Conservation (phyloP, 2,113 vertebrate species). For the Melanerpes aurifrons region DNA sequence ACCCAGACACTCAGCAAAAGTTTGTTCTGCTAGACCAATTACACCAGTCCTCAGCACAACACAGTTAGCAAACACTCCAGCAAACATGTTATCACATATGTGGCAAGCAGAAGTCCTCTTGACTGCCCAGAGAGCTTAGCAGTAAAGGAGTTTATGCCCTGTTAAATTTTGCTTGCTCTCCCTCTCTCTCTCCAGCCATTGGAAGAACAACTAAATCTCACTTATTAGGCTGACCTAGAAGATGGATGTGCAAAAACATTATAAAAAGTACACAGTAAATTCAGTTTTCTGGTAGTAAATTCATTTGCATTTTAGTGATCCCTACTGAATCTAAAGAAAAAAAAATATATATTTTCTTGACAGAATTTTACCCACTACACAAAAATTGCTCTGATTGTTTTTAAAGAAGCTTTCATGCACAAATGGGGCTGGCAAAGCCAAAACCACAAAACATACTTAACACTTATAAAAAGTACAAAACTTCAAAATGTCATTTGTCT, state of each 20-base stretch:
- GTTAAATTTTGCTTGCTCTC: not conserved
- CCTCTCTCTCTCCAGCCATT: not conserved
- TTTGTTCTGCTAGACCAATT: not conserved
- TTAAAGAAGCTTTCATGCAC: not conserved
- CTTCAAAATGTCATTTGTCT: not conserved
- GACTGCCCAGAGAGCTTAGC: not conserved
- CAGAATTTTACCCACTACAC: not conserved
- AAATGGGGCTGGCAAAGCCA: not conserved
- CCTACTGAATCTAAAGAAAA: not conserved
- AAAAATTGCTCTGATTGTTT: not conserved
- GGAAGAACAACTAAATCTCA: not conserved
- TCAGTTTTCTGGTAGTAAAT: not conserved
- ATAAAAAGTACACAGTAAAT: not conserved
- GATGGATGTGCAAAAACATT: not conserved
- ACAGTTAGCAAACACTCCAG: not conserved
- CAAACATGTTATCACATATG: rapidly evolving
- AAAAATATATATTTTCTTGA: not conserved
- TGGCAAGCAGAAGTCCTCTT: not conserved
- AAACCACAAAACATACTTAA: not conserved
- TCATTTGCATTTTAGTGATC: not conserved
- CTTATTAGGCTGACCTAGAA: not conserved
- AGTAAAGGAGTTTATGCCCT: not conserved
- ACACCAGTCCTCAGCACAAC: not conserved
- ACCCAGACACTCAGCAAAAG: not conserved
- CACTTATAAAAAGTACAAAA: not conserved